These are phyloP conservation scores for Caranx melampygus DNA, from an alignment of 2,113 vertebrate species.

Conservation along the genomic window DNA sequence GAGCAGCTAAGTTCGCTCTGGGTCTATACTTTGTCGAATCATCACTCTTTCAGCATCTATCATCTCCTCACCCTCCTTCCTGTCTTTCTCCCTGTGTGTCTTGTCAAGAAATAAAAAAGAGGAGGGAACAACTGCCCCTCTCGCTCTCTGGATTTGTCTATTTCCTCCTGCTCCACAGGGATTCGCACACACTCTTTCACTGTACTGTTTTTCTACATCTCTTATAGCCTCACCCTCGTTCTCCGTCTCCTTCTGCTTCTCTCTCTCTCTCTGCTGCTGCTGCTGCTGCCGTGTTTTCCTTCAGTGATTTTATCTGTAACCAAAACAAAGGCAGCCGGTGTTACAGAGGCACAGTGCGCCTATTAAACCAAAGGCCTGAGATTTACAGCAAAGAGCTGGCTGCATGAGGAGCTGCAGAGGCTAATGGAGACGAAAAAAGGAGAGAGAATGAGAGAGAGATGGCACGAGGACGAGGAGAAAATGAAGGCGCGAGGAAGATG, in stretches of 20 bases:
- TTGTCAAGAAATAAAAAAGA: constrained; percentile 33
- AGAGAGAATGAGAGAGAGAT: background rate
- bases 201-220: constrained; percentile 27
- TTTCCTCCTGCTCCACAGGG: constrained; percentile 43
- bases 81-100: constrained; percentile 16
- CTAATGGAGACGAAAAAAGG: background rate
- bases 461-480: background rate
- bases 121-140: constrained; percentile 7
- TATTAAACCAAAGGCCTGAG: constrained; percentile 52
- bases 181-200: constrained; percentile 29
- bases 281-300: constrained; percentile 63
- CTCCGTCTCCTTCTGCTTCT: background rate
- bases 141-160: constrained; percentile 37
- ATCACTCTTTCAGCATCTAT: constrained; percentile 28
- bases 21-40: constrained; percentile 40
- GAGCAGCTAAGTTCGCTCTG: constrained; percentile 30
- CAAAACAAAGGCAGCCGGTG: constrained; percentile 75
- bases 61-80: constrained; percentile 27
- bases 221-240: constrained; percentile 15
- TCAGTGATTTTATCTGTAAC: constrained; percentile 76
- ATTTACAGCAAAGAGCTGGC: constrained; percentile 45
- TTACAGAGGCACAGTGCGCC: constrained; percentile 59
- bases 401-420: constrained; percentile 25
- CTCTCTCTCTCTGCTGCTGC: constrained; percentile 24
- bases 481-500: background rate